A percentile compares a stretch with the other conserved stretches of the same genome.
Conservation (phyloP, 2,113 vertebrate genomes). For the Nesoenas mayeri region DNA sequence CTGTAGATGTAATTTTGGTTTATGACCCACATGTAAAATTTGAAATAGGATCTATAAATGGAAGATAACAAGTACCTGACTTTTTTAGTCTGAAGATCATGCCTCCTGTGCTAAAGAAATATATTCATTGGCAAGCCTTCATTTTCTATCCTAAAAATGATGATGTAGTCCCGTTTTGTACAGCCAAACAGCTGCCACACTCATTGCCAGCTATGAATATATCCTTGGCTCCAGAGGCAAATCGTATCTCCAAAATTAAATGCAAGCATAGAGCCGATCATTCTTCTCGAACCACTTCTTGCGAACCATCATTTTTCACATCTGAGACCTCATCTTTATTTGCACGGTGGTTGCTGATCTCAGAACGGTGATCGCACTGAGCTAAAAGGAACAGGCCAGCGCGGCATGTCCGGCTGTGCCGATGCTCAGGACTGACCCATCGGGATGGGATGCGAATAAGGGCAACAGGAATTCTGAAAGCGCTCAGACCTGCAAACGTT, state of each 20-base stretch:
- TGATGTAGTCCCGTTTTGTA: neutral
- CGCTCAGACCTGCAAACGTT: neutral
- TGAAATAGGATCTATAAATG: constrained; percentile 40
- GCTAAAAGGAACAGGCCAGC: neutral
- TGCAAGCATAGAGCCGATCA: neutral
- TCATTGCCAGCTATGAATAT: constrained; percentile 40
- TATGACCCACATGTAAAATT: neutral
- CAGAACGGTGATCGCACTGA: neutral
- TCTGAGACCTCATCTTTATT: neutral
- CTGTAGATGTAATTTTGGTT: constrained; percentile 4
- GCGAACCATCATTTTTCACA: neutral
- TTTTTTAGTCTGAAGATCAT: constrained; percentile 24
- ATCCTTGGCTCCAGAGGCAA: constrained; percentile 59
- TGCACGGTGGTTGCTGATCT: neutral
- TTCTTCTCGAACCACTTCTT: neutral
- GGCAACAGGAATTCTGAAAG: neutral
- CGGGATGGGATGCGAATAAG: neutral
- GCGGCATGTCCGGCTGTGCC: neutral
- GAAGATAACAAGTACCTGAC: constrained; percentile 28
- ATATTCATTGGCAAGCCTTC: constrained; percentile 33
- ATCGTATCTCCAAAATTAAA: constrained; percentile 45
- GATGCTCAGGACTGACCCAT: neutral
- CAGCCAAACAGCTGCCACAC: constrained; percentile 46
- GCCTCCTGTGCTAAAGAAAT: constrained; percentile 47
- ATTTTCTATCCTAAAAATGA: constrained; percentile 54